Conservation (phyloP, 2,797 vertebrate species). For the Coregonus suidteri region DNA sequence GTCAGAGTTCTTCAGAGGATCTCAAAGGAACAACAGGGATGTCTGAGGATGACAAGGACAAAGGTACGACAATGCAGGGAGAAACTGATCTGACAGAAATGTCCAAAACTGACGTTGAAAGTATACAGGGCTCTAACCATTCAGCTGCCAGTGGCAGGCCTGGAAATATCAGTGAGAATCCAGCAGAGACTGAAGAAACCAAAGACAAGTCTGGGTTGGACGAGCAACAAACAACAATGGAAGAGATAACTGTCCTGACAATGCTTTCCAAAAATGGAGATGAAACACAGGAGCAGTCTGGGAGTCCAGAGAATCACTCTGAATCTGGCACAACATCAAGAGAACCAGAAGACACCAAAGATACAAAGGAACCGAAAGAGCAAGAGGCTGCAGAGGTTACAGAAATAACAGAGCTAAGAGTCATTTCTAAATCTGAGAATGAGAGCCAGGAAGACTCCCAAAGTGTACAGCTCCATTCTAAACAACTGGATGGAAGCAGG, state of each 20-base stretch:
- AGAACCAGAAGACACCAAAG: background rate
- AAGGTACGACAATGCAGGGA: slow-evolving; percentile 15
- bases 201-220: slow-evolving; percentile 2
- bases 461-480: slow-evolving; percentile 19
- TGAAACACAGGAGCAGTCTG: background rate
- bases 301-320: slow-evolving; percentile 10
- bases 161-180: slow-evolving; percentile 28
- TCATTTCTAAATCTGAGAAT: slow-evolving; percentile 43
- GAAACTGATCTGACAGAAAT: slow-evolving; percentile 25
- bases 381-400: slow-evolving; percentile 45
- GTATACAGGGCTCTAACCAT: slow-evolving; percentile 25
- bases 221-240: slow-evolving; percentile 22
- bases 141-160: slow-evolving; percentile 26
- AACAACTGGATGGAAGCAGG: slow-evolving; percentile 26
- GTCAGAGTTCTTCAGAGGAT: background rate
- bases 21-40: background rate
- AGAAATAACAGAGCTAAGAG: slow-evolving; percentile 48
- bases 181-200: slow-evolving; percentile 27
- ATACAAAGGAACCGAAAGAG: slow-evolving; percentile 10
- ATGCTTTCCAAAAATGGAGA: slow-evolving; percentile 26
- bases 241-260: slow-evolving; percentile 12
- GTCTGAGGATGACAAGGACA: background rate
- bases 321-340: background rate
- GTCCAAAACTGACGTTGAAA: slow-evolving; percentile 50
- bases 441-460: slow-evolving; percentile 46